Conservation (phyloP, 1,140 invertebrate species). For the Marisa cornuarietis region DNA sequence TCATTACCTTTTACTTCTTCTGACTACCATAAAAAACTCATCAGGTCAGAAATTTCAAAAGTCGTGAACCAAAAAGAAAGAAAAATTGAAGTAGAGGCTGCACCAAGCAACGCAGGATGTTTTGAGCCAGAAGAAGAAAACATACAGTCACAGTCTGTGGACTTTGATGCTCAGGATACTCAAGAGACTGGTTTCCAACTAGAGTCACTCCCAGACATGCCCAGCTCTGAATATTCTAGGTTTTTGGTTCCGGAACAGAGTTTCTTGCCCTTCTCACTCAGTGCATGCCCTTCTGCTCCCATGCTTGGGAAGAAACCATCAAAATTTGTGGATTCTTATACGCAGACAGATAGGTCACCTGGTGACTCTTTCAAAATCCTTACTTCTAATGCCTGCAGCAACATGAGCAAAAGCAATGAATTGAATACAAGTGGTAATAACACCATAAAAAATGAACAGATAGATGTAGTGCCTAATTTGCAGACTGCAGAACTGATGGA, state of each 20-base stretch:
- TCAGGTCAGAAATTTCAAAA: too few species aligned
- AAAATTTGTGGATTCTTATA: background rate
- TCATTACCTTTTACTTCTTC: too few species aligned
- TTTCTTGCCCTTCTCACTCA: slow-evolving; percentile 1
- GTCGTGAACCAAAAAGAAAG: too few species aligned
- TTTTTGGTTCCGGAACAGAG: background rate
- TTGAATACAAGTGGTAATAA: background rate
- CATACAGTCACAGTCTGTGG: background rate
- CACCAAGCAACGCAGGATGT: background rate
- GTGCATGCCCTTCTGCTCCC: background rate
- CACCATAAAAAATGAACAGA: background rate
- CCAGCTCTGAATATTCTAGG: background rate
- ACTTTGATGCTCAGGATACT: background rate
- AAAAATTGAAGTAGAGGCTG: too few species aligned
- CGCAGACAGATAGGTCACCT: slow-evolving; percentile 1
- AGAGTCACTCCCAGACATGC: slow-evolving; percentile 9
- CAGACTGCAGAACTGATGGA: too few species aligned
- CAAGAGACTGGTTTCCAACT: slow-evolving; percentile 16
- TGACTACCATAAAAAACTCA: too few species aligned
- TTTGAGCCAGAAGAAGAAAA: slow-evolving; percentile 18
- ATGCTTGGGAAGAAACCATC: background rate
- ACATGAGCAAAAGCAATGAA: too few species aligned
- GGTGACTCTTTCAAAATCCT: background rate
- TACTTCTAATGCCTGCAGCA: too few species aligned
- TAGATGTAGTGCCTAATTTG: background rate